Evolutionary conservation across 1,140 invertebrate genomes (phyloP).

Genomic region (Diuraphis noxia): DNA sequence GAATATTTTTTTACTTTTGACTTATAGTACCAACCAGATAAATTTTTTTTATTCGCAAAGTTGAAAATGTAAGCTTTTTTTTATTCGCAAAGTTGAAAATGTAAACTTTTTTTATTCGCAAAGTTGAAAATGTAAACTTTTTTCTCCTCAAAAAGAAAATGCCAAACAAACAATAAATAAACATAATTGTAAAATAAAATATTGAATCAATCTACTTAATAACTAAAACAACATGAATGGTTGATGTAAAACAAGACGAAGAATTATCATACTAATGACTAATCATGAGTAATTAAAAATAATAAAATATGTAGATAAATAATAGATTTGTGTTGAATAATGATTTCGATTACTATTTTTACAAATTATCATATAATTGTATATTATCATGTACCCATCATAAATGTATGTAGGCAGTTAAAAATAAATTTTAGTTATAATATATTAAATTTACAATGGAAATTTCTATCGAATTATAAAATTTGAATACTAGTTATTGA

Average conservation of each 20-base stretch:
- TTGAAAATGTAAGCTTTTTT: background rate
- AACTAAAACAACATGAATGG: background rate
- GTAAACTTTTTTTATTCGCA: background rate
- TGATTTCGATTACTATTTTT: background rate
- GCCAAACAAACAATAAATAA: background rate
- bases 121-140: background rate
- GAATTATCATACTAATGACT: background rate
- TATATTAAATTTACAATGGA: background rate
- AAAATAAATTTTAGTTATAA: background rate
- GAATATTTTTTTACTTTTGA: background rate
- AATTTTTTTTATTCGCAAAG: background rate
- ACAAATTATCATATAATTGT: background rate
- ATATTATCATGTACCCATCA: background rate
- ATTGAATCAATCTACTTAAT: background rate
- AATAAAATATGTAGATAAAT: background rate
- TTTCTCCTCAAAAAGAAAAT: background rate
- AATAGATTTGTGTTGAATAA: background rate
- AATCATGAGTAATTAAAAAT: background rate
- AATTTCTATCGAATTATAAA: background rate
- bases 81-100: background rate
- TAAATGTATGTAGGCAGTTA: background rate
- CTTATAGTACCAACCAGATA: background rate
- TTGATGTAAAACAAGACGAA: background rate
- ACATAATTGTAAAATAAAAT: background rate
- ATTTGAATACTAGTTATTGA: background rate